Evolutionary conservation across 2,113 vertebrate genomes (phyloP).

Genomic region (Chrysochloris asiatica): DNA sequence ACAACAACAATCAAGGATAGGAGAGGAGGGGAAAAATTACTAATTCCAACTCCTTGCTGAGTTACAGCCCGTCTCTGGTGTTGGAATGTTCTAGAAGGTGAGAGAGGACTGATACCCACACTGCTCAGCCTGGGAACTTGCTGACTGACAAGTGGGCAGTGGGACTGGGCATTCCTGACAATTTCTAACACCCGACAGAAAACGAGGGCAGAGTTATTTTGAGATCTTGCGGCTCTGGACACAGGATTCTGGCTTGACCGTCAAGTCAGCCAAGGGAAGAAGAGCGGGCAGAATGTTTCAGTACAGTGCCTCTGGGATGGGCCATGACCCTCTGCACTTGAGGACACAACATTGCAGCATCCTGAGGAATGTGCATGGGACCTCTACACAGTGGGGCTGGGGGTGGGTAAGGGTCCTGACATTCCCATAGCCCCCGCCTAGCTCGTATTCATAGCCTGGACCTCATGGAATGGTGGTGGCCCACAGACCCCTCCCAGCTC

Average conservation of each 20-base stretch:
- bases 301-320: not conserved
- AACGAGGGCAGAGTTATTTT: conserved; percentile 8
- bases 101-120: not conserved
- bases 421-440: not conserved
- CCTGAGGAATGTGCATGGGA: too few relatives aligned
- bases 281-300: too few relatives aligned
- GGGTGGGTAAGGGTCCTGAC: not conserved
- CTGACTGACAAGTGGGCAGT: not conserved
- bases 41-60: not conserved
- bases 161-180: not conserved
- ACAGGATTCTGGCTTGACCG: not conserved
- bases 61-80: not conserved
- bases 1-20: too few relatives aligned
- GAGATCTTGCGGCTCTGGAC: not conserved
- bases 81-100: conserved; percentile 23
- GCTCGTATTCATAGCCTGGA: not conserved
- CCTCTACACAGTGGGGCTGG: fast-evolving
- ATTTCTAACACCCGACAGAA: conserved; percentile 34
- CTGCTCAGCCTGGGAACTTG: not conserved
- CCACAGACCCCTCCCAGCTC: not conserved
- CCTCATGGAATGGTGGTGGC: not conserved
- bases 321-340: not conserved
- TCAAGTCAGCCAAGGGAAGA: too few relatives aligned
- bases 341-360: too few relatives aligned
- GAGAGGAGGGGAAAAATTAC: too few relatives aligned